Evolutionary conservation across 2,113 vertebrate genomes (phyloP), one percentile per base, ranked within the genome.

Genomic region (Phycodurus eques): DNA sequence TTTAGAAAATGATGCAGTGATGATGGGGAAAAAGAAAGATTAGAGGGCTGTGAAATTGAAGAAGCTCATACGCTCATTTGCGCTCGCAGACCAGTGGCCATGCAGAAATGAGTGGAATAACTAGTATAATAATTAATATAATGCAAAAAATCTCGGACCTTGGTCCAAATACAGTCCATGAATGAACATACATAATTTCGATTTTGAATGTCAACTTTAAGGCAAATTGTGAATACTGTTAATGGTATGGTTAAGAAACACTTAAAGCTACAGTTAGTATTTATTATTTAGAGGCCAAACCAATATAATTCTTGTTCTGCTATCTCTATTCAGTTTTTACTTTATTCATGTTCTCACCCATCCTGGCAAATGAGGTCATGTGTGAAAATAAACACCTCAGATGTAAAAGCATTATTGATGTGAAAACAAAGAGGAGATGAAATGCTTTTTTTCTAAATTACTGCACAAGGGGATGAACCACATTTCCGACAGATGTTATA

Each of bases 1-100:
- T 31, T 71, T 42, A 68, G 31, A 70, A 78, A 78, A 85, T 64
- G 14, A 80, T 71, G 31, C 22, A 71, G 42, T 17, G 42, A 15
- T 66, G 67, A 72, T 43, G 66, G 27, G n/a, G 49, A 67, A 62
- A 56, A 56, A 33, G 39, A 56, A 57, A 1, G 22, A 57, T 14
- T 1, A 9, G 20, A 54, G 51, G 22, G 4, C 22, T 57, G 22
- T 57, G 22, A 57, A 57, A 61, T 8, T 39, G 5, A 12, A 17
- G 27, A 20, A 63, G 19, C 39, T 63, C 8, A 20, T 13, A 63
- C 33, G 33, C 17, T 63, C 10, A 39, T 63, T 63, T 42, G 19
- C 33, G 39, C 60, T 20, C 35, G 20, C 17, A 39, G 59, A 61
- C 59, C 15, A 17, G 27, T 61, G 59, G 31, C 27, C 14, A 35